Conservation (phyloP, 2,797 vertebrate species). For the Protonibea diacanthus region DNA sequence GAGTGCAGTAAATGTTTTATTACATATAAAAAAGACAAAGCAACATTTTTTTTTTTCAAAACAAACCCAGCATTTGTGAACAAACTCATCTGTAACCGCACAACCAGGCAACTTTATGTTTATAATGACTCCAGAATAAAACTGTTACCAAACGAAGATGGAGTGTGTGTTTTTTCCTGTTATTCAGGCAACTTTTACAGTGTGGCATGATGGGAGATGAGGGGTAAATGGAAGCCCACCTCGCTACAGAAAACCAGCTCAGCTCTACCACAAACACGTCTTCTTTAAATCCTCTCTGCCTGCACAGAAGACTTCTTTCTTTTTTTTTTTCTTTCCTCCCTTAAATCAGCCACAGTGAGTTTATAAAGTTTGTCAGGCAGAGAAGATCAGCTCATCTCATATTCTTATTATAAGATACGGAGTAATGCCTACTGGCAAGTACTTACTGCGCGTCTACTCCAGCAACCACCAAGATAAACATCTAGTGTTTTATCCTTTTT, state of each 20-base stretch:
- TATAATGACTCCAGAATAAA: slow-evolving; percentile 53
- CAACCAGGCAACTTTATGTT: slow-evolving; percentile 37
- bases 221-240: slow-evolving; percentile 26
- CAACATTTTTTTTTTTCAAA: slow-evolving; percentile 60
- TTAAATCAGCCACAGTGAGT: slow-evolving; percentile 47
- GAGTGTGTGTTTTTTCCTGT: slow-evolving; percentile 4
- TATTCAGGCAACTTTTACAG: slow-evolving; percentile 36
- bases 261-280: slow-evolving; percentile 27
- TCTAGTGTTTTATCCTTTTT: slow-evolving; percentile 21
- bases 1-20: slow-evolving; percentile 79
- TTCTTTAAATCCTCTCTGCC: slow-evolving; percentile 31
- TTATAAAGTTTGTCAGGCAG: slow-evolving; percentile 21
- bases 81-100: slow-evolving; percentile 49
- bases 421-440: slow-evolving; percentile 50
- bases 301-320: slow-evolving; percentile 8
- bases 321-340: neutral
- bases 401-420: slow-evolving; percentile 54
- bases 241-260: slow-evolving; percentile 29
- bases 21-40: slow-evolving; percentile 81
- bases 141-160: slow-evolving; percentile 34
- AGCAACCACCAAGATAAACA: slow-evolving; percentile 25
- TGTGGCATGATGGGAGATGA: slow-evolving; percentile 47
- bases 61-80: slow-evolving; percentile 72
- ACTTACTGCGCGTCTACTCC: slow-evolving; percentile 19
- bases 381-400: slow-evolving; percentile 35